A percentile compares a stretch with the other conserved stretches of the same genome.
These are phyloP conservation scores for Danaus chrysippus DNA, from an alignment of 2,888 invertebrate species.

Conservation along the genomic window DNA sequence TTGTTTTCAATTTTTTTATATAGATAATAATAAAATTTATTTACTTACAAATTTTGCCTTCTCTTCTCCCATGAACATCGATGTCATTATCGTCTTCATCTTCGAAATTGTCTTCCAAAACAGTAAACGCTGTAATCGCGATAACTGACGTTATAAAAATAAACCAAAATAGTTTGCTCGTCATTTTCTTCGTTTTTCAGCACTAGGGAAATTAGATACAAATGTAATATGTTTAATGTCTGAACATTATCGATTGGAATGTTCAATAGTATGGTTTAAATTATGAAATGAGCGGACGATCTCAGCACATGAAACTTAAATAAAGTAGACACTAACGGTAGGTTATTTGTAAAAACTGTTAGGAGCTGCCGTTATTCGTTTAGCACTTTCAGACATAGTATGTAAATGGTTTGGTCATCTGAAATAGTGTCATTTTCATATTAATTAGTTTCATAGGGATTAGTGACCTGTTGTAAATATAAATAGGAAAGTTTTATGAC, in stretches of 20 bases:
- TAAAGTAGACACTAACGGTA: constrained; percentile 70
- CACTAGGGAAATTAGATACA: constrained; percentile 13
- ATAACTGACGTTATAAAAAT: constrained; percentile 41
- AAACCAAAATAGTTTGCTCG: constrained; percentile 44
- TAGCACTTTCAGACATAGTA: constrained; percentile 48
- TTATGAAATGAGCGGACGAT: constrained; percentile 49
- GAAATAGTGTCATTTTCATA: constrained; percentile 24
- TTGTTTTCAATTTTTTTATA: too few species aligned
- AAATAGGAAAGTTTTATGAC: too few species aligned
- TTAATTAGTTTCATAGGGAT: background rate
- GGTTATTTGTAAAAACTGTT: constrained; percentile 60
- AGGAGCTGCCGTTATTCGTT: constrained; percentile 65
- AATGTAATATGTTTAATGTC: constrained; percentile 15
- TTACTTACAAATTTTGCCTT: constrained; percentile 62
- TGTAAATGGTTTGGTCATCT: constrained; percentile 36
- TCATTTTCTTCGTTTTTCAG: constrained; percentile 42
- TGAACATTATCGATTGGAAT: constrained; percentile 12
- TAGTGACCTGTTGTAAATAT: background rate
- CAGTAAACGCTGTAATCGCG: constrained; percentile 45
- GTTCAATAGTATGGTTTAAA: constrained; percentile 19
- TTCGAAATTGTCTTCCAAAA: constrained; percentile 40
- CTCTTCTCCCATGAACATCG: constrained; percentile 41
- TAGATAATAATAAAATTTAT: too few species aligned
- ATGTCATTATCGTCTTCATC: constrained; percentile 37
- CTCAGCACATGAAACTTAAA: constrained; percentile 50